These are phyloP conservation scores for Propithecus coquereli DNA, from an alignment of 2,113 vertebrate genomes.

Conservation along the genomic window DNA sequence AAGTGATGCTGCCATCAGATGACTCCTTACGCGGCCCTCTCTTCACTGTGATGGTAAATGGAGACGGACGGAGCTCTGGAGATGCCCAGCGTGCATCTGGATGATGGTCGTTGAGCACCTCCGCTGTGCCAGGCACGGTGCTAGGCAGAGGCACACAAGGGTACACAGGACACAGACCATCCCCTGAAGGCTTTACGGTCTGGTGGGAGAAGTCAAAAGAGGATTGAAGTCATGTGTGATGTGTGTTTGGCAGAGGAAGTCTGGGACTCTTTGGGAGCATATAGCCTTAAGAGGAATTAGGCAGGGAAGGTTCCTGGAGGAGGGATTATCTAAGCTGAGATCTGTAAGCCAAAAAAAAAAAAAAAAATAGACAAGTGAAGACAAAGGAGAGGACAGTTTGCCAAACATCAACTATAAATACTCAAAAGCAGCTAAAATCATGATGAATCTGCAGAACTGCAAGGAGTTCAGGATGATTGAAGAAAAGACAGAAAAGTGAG, in stretches of 20 bases:
- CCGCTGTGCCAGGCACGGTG: neutral
- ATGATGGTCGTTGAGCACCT: neutral
- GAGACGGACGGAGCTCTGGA: neutral
- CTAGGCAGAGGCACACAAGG: no score
- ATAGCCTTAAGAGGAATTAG: neutral
- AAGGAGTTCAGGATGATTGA: neutral
- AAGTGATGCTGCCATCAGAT: neutral
- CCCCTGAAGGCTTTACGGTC: neutral
- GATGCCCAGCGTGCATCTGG: neutral
- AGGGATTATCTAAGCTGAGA: neutral
- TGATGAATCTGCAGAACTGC: neutral
- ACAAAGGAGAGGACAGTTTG: neutral
- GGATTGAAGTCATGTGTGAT: neutral
- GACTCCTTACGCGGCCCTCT: constrained; percentile 12
- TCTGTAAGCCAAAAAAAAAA: neutral
- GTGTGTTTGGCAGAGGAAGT: neutral
- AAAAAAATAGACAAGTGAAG: neutral
- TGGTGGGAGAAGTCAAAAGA: neutral
- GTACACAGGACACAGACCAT: neutral
- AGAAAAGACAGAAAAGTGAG: neutral
- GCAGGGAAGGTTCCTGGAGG: neutral
- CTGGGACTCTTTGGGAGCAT: neutral
- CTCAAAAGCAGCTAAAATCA: neutral
- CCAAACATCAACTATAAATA: neutral
- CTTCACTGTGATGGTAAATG: neutral